Percentiles rank a stretch among this genome's conserved stretches.
These are phyloP conservation scores for Rapana venosa DNA, from an alignment of 2,888 invertebrate genomes.

Conservation along the genomic window DNA sequence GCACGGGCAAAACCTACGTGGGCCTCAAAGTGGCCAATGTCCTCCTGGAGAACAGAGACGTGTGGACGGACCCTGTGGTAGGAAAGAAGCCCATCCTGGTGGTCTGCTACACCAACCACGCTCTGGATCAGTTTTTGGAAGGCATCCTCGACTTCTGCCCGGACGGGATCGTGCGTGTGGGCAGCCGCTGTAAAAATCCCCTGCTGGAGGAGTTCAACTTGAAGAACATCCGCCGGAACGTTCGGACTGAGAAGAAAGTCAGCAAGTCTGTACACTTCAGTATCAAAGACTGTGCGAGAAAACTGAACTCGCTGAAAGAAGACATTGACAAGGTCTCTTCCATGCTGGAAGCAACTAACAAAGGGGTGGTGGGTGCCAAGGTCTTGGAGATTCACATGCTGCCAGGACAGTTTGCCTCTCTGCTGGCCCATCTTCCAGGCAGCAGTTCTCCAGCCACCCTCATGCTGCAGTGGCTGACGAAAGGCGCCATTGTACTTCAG, in stretches of 20 bases:
- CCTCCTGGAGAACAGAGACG: conserved; percentile 82
- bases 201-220: conserved; percentile 60
- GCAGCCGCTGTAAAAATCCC: conserved; percentile 67
- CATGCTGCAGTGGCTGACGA: conserved; percentile 33
- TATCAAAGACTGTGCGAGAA: conserved; percentile 53
- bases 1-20: conserved; percentile 91
- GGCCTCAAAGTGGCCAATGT: conserved; percentile 86
- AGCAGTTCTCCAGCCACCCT: neutral
- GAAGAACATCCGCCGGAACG: conserved; percentile 47
- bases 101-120: conserved; percentile 78
- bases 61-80: conserved; percentile 72
- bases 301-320: conserved; percentile 44
- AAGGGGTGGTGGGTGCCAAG: conserved; percentile 49
- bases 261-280: conserved; percentile 51
- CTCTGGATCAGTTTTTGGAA: conserved; percentile 61
- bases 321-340: conserved; percentile 52
- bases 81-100: conserved; percentile 70
- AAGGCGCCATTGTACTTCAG: neutral
- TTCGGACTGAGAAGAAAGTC: conserved; percentile 44
- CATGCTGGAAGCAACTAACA: conserved; percentile 51
- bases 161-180: conserved; percentile 70
- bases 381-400: conserved; percentile 52
- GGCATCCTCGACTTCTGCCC: conserved; percentile 60
- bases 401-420: conserved; percentile 46
- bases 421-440: conserved; percentile 18